Evolutionary conservation across 2,888 invertebrate species (phyloP), one percentile per base, ranked within the genome.

Genomic region (Hyppa rectilinea): DNA sequence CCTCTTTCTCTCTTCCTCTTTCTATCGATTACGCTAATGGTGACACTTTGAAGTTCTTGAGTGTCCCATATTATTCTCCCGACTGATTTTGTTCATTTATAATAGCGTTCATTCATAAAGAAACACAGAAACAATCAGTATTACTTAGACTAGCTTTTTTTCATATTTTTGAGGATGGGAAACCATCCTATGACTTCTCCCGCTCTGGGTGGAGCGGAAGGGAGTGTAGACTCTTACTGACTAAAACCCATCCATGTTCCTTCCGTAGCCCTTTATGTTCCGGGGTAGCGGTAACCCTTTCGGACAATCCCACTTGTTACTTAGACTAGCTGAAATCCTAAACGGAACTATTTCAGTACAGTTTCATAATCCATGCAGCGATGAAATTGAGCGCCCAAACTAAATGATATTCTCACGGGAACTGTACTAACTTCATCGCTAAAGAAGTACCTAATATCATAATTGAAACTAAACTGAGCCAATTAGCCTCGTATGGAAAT

Each of bases 401-500:
- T 65, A 63, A 63, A 79, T 69, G 58, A 70, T 60, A 60, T 47
- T 75, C 75, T 53, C 56, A 20, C 58, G 49, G 26, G 53, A 71
- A 49, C 53, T 62, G 61, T 53, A 34, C 47, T 31, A 76, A 69
- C 69, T 67, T 76, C 75, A 59, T 29, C 59, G 40, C 58, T 65
- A 52, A 81, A 81, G 78, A 81, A 78, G 64, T 72, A n/a, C n/a
- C n/a, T n/a, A 77, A 84, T 83, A 71, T 80, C 75, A 81, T 85
- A 84, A 87, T 84, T 84, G 85, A 86, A 84, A 85, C 85, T 78
- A 78, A 81, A 74, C 74, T 71, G 53, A 58, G 70, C 72, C 83
- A 85, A 87, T 87, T 87, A 84, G 79, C 71, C 71, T 75, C 70
- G 63, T 79, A 75, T 83, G 81, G 76, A 75, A 81, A 83, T 87